Conservation (phyloP, 2,113 vertebrate species). For the Anarrhichthys ocellatus region DNA sequence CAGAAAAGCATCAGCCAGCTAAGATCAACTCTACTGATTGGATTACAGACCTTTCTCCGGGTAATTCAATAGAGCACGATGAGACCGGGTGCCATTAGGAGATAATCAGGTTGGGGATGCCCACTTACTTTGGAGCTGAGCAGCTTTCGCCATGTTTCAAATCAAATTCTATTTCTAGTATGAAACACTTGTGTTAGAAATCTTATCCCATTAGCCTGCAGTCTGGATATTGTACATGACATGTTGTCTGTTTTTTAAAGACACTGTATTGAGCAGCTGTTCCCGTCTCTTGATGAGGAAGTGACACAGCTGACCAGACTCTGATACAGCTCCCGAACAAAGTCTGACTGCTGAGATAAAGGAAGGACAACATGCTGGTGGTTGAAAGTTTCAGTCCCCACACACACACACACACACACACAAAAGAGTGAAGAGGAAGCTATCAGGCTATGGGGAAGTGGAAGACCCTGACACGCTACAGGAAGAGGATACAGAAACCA, state of each 20-base stretch:
- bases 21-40: constrained; percentile 48
- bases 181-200: neutral
- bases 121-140: constrained; percentile 22
- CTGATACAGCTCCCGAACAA: constrained; percentile 47
- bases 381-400: constrained; percentile 49
- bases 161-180: constrained; percentile 12
- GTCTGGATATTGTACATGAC: neutral
- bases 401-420: neutral
- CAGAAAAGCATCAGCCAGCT: constrained; percentile 10
- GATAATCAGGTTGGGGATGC: constrained; percentile 45
- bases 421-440: constrained; percentile 52
- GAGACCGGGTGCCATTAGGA: constrained; percentile 42
- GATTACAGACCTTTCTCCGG: constrained; percentile 39
- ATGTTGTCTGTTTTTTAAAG: constrained; percentile 10
- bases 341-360: constrained; percentile 64
- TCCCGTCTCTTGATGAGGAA: constrained; percentile 56
- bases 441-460: neutral
- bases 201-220: neutral
- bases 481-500: constrained; percentile 11
- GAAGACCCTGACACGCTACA: neutral
- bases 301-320: constrained; percentile 64
- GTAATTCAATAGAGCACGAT: constrained; percentile 41
- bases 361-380: constrained; percentile 58
- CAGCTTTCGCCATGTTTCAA: constrained; percentile 45
- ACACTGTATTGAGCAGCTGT: constrained; percentile 25